Evolutionary conservation across 2,797 vertebrate species (phyloP), one percentile per base, ranked within the genome.

Genomic region (Limnodromus scolopaceus): DNA sequence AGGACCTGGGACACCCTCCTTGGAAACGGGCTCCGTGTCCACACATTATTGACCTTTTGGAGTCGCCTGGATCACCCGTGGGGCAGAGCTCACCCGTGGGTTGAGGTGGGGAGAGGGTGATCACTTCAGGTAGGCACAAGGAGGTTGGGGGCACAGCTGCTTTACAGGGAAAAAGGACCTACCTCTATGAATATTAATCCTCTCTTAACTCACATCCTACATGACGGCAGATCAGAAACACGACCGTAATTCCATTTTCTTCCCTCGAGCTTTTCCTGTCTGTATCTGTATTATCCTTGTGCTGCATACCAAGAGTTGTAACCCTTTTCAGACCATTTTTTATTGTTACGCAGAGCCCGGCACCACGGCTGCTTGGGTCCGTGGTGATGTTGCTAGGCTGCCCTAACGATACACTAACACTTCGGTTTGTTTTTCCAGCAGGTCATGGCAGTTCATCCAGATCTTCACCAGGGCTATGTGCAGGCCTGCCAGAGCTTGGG

Each of bases 391-490:
- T 88, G 91, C 89, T 80, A 83, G 69, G 96, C 76, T 91, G 75
- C 91, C 22, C 0, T 7, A 63, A 54, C 1, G 1, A 34, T 39
- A 36, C 64, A 16, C 3, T 70, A 75, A 95, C 28, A 0, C 34
- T 94, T 68, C 4, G 22, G 23, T 93, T 93, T 94, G 95, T n/a
- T 96, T 91, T 93, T 87, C 83, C 90, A 86, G 39, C 82, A 93
- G 84, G 70, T 70, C 94, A 87, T 96, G 96, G 54, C 90, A n/a
- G 68, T 66, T 82, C 9, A 5, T 32, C 46, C 61, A n/a, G 89
- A 60, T 69, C 96, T 98, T 45, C 84, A 89, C 13, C 55, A 77
- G 66, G 25, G 91, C 39, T 99, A 99, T 74, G 46, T 65, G 38
- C 48, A 48, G 22, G n/a, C 97, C 11, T 99, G 99, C 86, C 58